phyloP scores from a whole-genome alignment of 2,888 invertebrate genomes.

The Metacarcinus magister region DNA sequence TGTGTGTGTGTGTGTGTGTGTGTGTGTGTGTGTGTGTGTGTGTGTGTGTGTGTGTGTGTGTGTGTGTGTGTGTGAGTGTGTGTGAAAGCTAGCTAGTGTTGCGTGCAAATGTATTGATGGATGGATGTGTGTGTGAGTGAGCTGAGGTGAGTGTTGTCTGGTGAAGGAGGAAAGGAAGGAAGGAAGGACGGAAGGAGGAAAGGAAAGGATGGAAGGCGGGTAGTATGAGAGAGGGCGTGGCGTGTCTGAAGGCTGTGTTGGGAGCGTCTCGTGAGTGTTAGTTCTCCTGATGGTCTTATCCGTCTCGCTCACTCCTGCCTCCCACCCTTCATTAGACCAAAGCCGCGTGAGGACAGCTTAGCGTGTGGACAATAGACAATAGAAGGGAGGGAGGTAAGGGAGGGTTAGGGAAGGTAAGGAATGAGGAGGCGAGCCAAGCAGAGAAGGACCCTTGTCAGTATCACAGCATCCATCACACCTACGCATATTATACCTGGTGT shows the following conservation, averaged over 20 bases:
- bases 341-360: slow-evolving; percentile 12
- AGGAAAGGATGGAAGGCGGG: not conserved
- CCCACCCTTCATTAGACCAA: slow-evolving; percentile 1
- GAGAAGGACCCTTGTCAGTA: not conserved
- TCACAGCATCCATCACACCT: not conserved
- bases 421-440: not conserved
- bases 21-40: no score
- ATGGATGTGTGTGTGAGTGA: not conserved
- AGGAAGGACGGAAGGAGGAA: not conserved
- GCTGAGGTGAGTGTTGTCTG: not conserved
- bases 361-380: slow-evolving; percentile 11
- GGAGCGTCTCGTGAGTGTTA: not conserved
- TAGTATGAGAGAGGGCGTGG: not conserved
- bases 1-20: no score
- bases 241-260: not conserved
- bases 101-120: not conserved
- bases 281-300: not conserved
- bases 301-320: not conserved
- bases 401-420: not conserved
- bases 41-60: not conserved
- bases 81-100: not conserved
- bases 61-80: not conserved
- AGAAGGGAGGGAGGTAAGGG: not conserved
- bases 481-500: not conserved
- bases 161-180: not conserved